phyloP scores from a whole-genome alignment of 2,797 vertebrate species.

The Smutsia temminckii region DNA sequence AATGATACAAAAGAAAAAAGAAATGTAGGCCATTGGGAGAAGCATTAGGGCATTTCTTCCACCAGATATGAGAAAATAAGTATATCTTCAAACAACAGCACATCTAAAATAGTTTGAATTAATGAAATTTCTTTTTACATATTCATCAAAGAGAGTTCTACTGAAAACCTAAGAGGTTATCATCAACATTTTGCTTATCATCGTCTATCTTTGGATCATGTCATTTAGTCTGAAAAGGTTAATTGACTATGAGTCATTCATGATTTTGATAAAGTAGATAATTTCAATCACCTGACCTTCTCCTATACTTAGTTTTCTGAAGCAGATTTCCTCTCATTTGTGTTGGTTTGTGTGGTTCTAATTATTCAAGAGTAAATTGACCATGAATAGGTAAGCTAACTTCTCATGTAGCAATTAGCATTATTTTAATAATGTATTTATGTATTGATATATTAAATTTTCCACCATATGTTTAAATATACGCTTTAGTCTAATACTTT shows the following conservation, averaged over 20 bases:
- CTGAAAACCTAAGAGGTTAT: background rate
- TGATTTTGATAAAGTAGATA: constrained; percentile 37
- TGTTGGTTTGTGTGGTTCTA: background rate
- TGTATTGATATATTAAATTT: background rate
- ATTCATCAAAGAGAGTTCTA: background rate
- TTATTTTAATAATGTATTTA: background rate
- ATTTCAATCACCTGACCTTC: constrained; percentile 22
- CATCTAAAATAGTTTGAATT: background rate
- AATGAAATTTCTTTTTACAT: background rate
- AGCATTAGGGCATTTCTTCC: background rate
- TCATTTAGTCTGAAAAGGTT: constrained; percentile 52
- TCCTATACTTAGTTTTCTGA: background rate
- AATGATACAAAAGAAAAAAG: too few relatives aligned
- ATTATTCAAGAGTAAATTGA: background rate
- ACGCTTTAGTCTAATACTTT: background rate
- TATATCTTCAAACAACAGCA: background rate
- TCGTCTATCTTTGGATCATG: constrained; percentile 38
- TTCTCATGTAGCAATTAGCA: background rate
- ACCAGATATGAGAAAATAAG: background rate
- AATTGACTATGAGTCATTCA: constrained; percentile 10
- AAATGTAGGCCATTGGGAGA: background rate
- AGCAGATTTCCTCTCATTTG: background rate
- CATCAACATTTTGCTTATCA: background rate
- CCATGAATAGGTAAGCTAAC: background rate
- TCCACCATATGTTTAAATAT: background rate